Evolutionary conservation across 1,140 invertebrate genomes (phyloP), one percentile per base, ranked within the genome.

Genomic region (Venustaconcha ellipsiformis): DNA sequence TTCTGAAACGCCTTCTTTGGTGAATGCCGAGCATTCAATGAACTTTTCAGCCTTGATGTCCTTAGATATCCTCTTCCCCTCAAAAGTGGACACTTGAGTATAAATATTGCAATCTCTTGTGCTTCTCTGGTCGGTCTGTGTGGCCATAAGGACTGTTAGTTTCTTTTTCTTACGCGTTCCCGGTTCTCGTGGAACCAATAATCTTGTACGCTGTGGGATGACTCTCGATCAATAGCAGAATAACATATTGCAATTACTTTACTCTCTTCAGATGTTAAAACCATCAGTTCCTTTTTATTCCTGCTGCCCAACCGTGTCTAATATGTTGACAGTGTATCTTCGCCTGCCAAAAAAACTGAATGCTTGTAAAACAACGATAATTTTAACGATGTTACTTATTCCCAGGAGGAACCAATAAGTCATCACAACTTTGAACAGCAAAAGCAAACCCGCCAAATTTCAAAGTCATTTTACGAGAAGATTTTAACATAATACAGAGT

Each of bases 191-290:
- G 91, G 66, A 89, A 83, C 91, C 91, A 89, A 15, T 98, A 99
- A 77, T 96, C 97, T 84, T 96, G 92, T 66, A 99, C 97, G 90
- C 99, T 99, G 90, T 99, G 96, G 91, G 99, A 99, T 78, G 96
- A 98, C 15, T 97, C 96, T 72, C 97, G 97, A 79, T 97, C 98
- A 59, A 99, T 97, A 74, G 99, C 97, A 83, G 97, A 99, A 91
- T 99, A 99, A 92, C 98, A 99, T 64, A 99, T 97, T 78, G 99
- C 94, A 91, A 99, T 99, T 70, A 99, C 97, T 90, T 99, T 97
- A 65, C 74, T 75, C 58, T 75, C 56, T 56, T n/a, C 60, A 26
- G 70, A 75, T 14, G 74, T 70, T 57, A 75, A 75, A 17, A 70
- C 60, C 11, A 67, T 67, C 14, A 75, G 59, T 15, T 67, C 92